Evolutionary conservation across 2,888 invertebrate genomes (phyloP), one percentile per base, ranked within the genome.

Genomic region (Drosophila neotestacea): DNA sequence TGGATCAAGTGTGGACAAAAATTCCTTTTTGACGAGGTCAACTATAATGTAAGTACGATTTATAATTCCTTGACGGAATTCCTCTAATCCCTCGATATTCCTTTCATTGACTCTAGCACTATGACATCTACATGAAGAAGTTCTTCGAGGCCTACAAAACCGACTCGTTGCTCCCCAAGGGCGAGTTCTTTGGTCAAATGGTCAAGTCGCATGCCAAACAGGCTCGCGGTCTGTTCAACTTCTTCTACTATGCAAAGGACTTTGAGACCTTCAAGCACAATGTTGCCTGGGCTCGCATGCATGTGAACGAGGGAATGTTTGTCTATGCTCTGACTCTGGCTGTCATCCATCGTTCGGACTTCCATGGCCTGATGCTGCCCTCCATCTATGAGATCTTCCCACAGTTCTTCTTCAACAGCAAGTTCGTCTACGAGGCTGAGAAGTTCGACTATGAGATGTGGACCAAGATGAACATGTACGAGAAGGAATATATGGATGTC

Each of bases 311-410:
- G 91, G 94, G 94, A 59, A 93, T 96, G 88, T 96, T 94, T 90
- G 93, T 95, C 46, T 95, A 96, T 80, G 94, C 95, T 4, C 91
- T 95, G 59, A 94, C 94, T 66, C 92, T 94, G 27, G 95, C 95
- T 11, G 93, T 95, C 11, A 91, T 95, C 39, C 95, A 95, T 79
- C 94, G 95, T 36, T 92, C 92, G 6, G 95, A 96, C 73, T 94
- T 94, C 63, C 93, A 94, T 82, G 95, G 94, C 30, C 92, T 96
- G 59, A 93, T 95, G 42, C 92, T 96, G 9, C 96, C 96, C 13
- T 94, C 96, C 52, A 93, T 95, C 60, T 95, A 96, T 87, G 96
- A 96, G 92, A 93, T 96, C 71, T 94, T 95, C 91, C 96, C 96
- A 0, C 94, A 95, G 77, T 94, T 94, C 92, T 96, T 95, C 93